phyloP scores from a whole-genome alignment of 2,888 invertebrate species.

The Galeopsomyia nigrocyanea region DNA sequence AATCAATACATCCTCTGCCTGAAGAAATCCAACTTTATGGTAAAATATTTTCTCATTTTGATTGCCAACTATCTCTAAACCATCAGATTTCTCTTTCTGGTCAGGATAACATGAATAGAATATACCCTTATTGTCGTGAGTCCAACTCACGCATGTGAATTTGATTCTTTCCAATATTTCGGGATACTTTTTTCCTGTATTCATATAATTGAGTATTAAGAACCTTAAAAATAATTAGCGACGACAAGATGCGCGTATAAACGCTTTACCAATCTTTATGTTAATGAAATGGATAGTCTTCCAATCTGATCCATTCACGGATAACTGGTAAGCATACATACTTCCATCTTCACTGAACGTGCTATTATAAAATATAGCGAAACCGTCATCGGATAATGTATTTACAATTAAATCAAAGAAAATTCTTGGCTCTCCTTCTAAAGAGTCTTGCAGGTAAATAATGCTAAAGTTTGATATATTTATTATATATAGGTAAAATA shows the following conservation, averaged over 20 bases:
- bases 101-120: constrained; percentile 93
- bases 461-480: constrained; percentile 75
- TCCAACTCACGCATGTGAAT: constrained; percentile 93
- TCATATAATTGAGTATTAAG: neutral
- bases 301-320: constrained; percentile 97
- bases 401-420: constrained; percentile 99
- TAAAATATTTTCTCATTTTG: constrained; percentile 95
- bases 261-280: constrained; percentile 75
- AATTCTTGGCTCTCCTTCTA: constrained; percentile 82
- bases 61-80: constrained; percentile 89
- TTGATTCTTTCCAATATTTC: constrained; percentile 94
- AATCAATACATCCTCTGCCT: constrained; percentile 87
- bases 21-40: constrained; percentile 88
- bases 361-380: constrained; percentile 81
- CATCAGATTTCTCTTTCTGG: constrained; percentile 87
- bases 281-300: constrained; percentile 87
- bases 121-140: constrained; percentile 93
- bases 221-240: constrained; percentile 3
- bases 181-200: constrained; percentile 82
- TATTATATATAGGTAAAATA: neutral
- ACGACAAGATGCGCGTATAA: neutral
- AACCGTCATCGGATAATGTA: constrained; percentile 90
- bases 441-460: constrained; percentile 86
- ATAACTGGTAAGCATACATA: constrained; percentile 91
- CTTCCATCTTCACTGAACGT: constrained; percentile 93